A percentile compares a stretch with the other conserved stretches of the same genome.
Conservation (phyloP, 2,888 invertebrate species). For the Callimorpha dominula region DNA sequence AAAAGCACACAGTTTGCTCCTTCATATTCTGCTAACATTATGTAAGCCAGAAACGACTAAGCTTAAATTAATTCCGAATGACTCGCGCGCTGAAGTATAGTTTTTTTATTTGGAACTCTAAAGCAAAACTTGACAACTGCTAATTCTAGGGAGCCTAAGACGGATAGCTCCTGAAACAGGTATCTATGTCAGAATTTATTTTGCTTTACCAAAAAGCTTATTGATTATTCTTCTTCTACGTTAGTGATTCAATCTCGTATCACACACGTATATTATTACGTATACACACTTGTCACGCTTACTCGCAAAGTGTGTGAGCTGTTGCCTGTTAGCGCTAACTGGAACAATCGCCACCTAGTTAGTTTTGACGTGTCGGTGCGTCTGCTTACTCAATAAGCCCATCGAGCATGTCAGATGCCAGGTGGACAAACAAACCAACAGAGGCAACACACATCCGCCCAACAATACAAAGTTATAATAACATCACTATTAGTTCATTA, state of each 20-base stretch:
- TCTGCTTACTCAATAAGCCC: slow-evolving; percentile 24
- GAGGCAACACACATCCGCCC: slow-evolving; percentile 18
- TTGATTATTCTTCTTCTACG: neutral
- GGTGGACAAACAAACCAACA: slow-evolving; percentile 30
- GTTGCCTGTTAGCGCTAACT: slow-evolving; percentile 23
- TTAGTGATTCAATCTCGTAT: neutral
- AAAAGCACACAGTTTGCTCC: neutral
- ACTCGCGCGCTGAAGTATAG: neutral
- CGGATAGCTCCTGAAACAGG: neutral
- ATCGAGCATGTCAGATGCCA: slow-evolving; percentile 7
- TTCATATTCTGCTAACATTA: neutral
- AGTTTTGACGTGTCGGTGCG: neutral
- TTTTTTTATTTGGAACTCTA: neutral
- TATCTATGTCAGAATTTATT: no score
- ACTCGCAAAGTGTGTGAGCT: neutral
- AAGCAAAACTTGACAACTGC: neutral
- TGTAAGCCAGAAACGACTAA: no score
- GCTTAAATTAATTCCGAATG: neutral
- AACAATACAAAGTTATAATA: slow-evolving; percentile 10
- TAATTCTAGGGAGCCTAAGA: neutral
- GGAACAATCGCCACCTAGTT: slow-evolving; percentile 19
- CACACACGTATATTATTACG: neutral
- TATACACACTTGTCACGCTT: neutral
- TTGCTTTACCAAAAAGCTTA: neutral
- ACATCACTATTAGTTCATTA: slow-evolving; percentile 5